Evolutionary conservation across 2,797 vertebrate genomes (phyloP), one percentile per base, ranked within the genome.

Genomic region (Scolopax rusticola): DNA sequence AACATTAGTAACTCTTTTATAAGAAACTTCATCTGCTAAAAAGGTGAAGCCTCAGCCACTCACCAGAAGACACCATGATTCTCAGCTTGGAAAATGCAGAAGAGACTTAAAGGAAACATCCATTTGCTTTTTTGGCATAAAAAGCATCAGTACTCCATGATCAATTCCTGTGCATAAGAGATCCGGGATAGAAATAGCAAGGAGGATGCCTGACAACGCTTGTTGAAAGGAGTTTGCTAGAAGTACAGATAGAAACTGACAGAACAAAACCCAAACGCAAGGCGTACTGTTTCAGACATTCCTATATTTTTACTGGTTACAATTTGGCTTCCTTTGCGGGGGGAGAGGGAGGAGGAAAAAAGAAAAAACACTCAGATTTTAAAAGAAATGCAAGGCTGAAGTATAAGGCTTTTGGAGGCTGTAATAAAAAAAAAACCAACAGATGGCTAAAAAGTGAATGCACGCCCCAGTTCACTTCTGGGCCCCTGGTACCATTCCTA

Each of bases 371-470:
- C 61, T 63, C 16, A 23, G 40, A 30, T 61, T 70, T 45, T 25
- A 48, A 77, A 59, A 89, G 71, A 21, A 83, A 68, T 6, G 27
- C 15, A 33, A 79, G 56, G 77, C 41, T 36, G 4, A 54, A 38
- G 45, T 15, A 8, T 3, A 59, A 71, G 60, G 40, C 79, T 47
- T 90, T 53, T 78, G 60, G 73, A 94, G 47, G 33, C 75, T 60
- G 84, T 6, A 68, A 14, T 24, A 47, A 23, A 61, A 24, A 88
- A 89, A 59, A 19, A 87, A 76, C 68, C 2, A 93, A 3, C 95
- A 97, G 96, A 97, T 97, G 96, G 95, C 75, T 90, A 21, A 25
- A 12, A 68, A 94, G 84, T 5, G 78, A 71, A 15, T 75, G 87
- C 88, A 96, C 1, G 78, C 91, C 94, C 89, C 96, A 96, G 88